A percentile compares a stretch with the other conserved stretches of the same genome.
Evolutionary conservation across 2,888 invertebrate genomes (phyloP).

Genomic region (Zelleria hepariella): DNA sequence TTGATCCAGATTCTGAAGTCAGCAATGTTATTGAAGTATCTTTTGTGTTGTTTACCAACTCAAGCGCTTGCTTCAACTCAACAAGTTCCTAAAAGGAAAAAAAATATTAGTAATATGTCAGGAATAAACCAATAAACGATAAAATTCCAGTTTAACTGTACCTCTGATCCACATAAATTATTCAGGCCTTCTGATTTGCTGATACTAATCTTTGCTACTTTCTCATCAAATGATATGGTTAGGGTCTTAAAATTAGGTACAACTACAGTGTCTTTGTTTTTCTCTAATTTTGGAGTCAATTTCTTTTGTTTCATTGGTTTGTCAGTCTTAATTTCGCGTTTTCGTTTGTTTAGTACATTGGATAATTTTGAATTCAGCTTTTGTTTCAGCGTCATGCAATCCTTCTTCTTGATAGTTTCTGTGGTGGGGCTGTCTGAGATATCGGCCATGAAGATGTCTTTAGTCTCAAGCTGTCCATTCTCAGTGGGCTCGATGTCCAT

Average conservation of each 20-base stretch:
- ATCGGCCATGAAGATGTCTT: conserved; percentile 30
- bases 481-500: conserved; percentile 13
- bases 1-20: conserved; percentile 80
- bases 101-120: not conserved
- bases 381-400: conserved; percentile 58
- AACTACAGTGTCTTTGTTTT: conserved; percentile 10
- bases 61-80: conserved; percentile 80
- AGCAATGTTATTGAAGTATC: conserved; percentile 78
- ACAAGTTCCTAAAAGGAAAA: conserved; percentile 76
- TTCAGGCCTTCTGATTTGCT: conserved; percentile 30
- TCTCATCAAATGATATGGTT: conserved; percentile 39
- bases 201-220: conserved; percentile 51
- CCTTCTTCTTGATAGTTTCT: conserved; percentile 54
- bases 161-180: conserved; percentile 35
- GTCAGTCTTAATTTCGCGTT: conserved; percentile 47
- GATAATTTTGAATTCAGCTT: conserved; percentile 60
- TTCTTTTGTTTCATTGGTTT: conserved; percentile 50
- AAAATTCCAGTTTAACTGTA: conserved; percentile 20
- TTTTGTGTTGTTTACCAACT: conserved; percentile 39
- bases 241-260: conserved; percentile 33
- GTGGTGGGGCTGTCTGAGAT: conserved; percentile 18
- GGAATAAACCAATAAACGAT: not conserved
- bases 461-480: conserved; percentile 6
- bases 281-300: conserved; percentile 24
- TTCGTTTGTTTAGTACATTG: conserved; percentile 57